A percentile compares a stretch with the other conserved stretches of the same genome.
phyloP scores from a whole-genome alignment of 1,140 invertebrate genomes.

The Sycophaga agraensis region DNA sequence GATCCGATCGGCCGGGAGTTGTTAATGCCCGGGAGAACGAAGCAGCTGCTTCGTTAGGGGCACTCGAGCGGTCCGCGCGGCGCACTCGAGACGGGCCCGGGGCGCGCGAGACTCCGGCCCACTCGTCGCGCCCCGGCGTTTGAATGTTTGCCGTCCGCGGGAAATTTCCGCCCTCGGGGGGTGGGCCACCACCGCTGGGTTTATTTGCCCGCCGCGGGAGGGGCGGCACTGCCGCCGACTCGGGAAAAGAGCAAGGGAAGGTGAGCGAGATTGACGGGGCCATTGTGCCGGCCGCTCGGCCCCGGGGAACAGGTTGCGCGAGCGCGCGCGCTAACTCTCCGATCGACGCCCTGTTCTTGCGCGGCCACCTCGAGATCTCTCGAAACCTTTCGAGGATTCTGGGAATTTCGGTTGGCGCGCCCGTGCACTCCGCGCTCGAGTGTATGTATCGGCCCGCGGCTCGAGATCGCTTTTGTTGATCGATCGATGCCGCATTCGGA shows the following conservation, averaged over 20 bases:
- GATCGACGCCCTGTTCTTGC: no score
- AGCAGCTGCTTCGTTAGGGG: no score
- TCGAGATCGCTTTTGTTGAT: no score
- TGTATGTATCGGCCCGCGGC: no score
- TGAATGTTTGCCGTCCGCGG: not conserved
- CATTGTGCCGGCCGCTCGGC: not conserved
- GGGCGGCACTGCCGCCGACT: no score
- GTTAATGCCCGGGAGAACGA: no score
- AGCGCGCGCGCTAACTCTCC: not conserved
- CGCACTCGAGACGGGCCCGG: conserved; percentile 6
- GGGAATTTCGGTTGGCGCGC: conserved; percentile 19
- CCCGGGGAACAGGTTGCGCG: not conserved
- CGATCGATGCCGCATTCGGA: no score
- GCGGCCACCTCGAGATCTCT: not conserved
- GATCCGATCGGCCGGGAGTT: no score
- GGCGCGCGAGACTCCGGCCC: not conserved
- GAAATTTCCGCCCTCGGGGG: not conserved
- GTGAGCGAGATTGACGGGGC: not conserved
- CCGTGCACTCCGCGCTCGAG: no score
- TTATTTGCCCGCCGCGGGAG: conserved; percentile 19
- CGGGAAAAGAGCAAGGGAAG: not conserved
- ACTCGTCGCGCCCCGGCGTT: not conserved
- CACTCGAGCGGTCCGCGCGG: no score
- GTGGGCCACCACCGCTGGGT: conserved; percentile 3
- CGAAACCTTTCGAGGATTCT: conserved; percentile 6